Evolutionary conservation across 2,113 vertebrate genomes (phyloP), one percentile per base, ranked within the genome.

Genomic region (Entelurus aequoreus): DNA sequence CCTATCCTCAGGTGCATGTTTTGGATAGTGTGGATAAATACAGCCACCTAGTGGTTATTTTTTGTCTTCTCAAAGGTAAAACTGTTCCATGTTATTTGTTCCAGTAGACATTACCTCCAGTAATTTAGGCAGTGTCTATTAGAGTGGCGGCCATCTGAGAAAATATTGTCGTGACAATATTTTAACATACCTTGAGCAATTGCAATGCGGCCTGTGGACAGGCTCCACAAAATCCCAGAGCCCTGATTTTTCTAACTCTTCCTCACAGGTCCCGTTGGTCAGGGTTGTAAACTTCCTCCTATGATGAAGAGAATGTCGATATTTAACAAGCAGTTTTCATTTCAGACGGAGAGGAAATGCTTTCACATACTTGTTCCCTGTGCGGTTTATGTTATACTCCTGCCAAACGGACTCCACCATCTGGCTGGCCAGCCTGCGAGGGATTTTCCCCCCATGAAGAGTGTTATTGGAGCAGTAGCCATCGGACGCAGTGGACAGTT

Each of bases 391-490:
- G 88, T 94, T 98, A 87, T 94, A 99, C 87, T 99, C 97, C 85
- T 99, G 94, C 97, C 97, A 99, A 64, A 98, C 96, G 77, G 92
- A 90, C 86, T 98, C 95, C 79, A 98, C 95, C 89, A 98, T 94
- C 65, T 95, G 94, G 79, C 91, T 93, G 81, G 96, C 96, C 68
- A 99, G 84, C 81, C 94, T 93, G 65, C 93, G 93, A 46, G 97
- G 97, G 80, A 98, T 94, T 88, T 94, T 96, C 50, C 95, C 95
- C 63, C 96, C 94, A 11, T 99, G 97, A 75, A 95, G 94, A 62
- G 90, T 94, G 84, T 91, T 95, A 85, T 96, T 94, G 4, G 91
- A 90, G 80, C 85, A 95, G 85, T 93, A 96, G 80, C 91, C 90
- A 63, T 98, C 95, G 0, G 94, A 92, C 19, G 91, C 91, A n/a